phyloP scores from a whole-genome alignment of 2,888 invertebrate species.

The Lasioglossum oenotherae region DNA sequence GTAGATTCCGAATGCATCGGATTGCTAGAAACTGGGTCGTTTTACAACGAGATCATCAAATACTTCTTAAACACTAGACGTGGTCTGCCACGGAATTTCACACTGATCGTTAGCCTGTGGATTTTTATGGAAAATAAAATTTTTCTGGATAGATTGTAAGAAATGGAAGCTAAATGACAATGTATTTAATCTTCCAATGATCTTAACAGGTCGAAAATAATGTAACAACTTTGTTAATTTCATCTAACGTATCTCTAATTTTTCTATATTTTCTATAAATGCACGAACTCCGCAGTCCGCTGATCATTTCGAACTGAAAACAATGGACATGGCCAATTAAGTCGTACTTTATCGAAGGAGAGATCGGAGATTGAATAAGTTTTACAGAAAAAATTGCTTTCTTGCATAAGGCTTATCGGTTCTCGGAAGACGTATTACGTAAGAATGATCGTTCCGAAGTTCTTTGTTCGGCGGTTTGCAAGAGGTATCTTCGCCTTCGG shows the following conservation, averaged over 20 bases:
- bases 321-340: not conserved
- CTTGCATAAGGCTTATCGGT: not conserved
- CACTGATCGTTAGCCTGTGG: not conserved
- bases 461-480: not conserved
- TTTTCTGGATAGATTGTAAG: no score
- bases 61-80: not conserved
- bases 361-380: not conserved
- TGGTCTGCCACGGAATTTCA: not conserved
- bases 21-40: not conserved
- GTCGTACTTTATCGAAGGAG: not conserved
- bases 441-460: not conserved
- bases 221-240: no score
- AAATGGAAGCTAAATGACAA: no score
- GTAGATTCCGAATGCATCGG: not conserved
- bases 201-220: no score
- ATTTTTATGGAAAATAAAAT: no score
- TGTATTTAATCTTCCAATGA: no score
- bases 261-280: no score
- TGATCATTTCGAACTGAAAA: not conserved
- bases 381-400: not conserved
- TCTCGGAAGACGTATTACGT: not conserved
- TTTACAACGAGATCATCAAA: not conserved
- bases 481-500: not conserved
- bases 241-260: no score
- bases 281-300: no score